A percentile compares a stretch with the other conserved stretches of the same genome.
phyloP scores from a whole-genome alignment of 2,797 vertebrate species.

The Acanthurus leucopareius region DNA sequence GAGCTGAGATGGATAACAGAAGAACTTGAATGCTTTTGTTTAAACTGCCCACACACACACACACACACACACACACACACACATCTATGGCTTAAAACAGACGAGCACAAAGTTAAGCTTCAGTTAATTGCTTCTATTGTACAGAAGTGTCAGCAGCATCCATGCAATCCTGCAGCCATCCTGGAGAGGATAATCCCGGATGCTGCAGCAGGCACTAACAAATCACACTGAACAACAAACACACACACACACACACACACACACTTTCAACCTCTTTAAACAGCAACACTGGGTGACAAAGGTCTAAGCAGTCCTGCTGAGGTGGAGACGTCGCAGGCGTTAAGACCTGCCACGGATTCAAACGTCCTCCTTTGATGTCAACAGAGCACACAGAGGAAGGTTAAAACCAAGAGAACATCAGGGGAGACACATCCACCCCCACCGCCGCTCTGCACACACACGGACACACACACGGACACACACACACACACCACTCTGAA shows the following conservation, averaged over 20 bases:
- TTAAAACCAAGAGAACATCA: conserved; percentile 10
- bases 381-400: conserved; percentile 22
- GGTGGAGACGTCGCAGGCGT: conserved; percentile 32
- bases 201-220: conserved; percentile 42
- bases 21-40: conserved; percentile 10
- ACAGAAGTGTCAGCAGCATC: conserved; percentile 74
- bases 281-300: conserved; percentile 31
- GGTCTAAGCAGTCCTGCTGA: conserved; percentile 42
- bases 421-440: not conserved
- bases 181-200: conserved; percentile 73
- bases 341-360: conserved; percentile 2
- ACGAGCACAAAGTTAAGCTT: conserved; percentile 75
- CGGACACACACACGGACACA: conserved; percentile 5
- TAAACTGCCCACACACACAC: conserved; percentile 24
- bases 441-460: not conserved
- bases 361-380: conserved; percentile 46
- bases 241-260: conserved; percentile 22
- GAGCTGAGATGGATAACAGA: conserved; percentile 8
- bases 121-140: conserved; percentile 81
- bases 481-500: conserved; percentile 26
- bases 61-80: conserved; percentile 45
- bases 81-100: conserved; percentile 59
- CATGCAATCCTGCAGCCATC: conserved; percentile 66
- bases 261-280: conserved; percentile 14
- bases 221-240: conserved; percentile 22